Evolutionary conservation across 2,113 vertebrate genomes (phyloP).

Genomic region (Lepisosteus oculatus): DNA sequence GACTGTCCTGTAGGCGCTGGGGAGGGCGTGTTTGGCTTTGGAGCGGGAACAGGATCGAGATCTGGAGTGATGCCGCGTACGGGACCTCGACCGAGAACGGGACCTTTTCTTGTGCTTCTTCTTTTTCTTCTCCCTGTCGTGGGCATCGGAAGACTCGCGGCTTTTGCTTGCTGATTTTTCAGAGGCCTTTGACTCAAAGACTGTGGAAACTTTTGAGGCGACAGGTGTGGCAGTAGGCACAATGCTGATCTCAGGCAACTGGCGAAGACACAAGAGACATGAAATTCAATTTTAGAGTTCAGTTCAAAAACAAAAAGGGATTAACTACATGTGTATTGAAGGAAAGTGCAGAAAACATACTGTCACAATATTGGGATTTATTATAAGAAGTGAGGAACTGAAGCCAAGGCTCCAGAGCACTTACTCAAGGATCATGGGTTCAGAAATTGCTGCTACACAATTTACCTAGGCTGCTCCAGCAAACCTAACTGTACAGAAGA

Average conservation of each 20-base stretch:
- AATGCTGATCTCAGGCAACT: background rate
- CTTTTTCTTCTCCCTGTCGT: conserved; percentile 85
- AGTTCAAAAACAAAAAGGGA: too few species aligned
- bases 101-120: conserved; percentile 91
- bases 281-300: too few species aligned
- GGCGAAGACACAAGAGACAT: background rate
- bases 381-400: too few species aligned
- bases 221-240: background rate
- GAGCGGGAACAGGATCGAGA: conserved; percentile 71
- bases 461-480: too few species aligned
- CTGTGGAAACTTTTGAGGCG: conserved; percentile 50
- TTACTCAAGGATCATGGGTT: too few species aligned
- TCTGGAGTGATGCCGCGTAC: conserved; percentile 62
- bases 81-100: conserved; percentile 76
- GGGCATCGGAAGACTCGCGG: conserved; percentile 50
- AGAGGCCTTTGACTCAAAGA: conserved; percentile 47
- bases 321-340: too few species aligned
- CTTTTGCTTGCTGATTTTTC: conserved; percentile 57
- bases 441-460: too few species aligned
- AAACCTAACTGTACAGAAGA: too few species aligned
- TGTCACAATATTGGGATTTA: too few species aligned
- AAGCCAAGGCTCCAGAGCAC: too few species aligned
- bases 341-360: too few species aligned
- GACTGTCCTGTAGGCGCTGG: conserved; percentile 86
- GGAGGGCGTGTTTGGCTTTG: conserved; percentile 85